Percentiles rank a stretch among this genome's conserved stretches.
phyloP scores from a whole-genome alignment of 2,888 invertebrate species.

The Lypha dubia region DNA sequence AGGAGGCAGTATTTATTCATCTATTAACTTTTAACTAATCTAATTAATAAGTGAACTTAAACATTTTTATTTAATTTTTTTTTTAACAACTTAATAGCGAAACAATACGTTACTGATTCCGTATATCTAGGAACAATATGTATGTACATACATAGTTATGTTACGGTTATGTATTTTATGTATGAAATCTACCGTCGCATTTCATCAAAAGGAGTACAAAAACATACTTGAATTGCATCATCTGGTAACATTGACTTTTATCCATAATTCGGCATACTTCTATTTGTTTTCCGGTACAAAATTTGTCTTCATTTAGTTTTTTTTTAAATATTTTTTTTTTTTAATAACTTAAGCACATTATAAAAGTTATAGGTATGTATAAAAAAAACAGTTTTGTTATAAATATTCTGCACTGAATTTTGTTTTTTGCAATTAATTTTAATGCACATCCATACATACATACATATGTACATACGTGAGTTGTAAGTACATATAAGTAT shows the following conservation, averaged over 20 bases:
- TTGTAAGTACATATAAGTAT: too few species aligned
- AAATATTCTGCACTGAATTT: not conserved
- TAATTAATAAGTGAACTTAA: not conserved
- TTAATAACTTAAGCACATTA: not conserved
- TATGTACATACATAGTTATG: not conserved
- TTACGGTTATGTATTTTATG: slow-evolving; percentile 30
- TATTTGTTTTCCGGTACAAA: slow-evolving; percentile 37
- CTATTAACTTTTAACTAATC: slow-evolving; percentile 1
- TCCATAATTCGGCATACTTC: not conserved
- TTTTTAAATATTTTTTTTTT: not conserved
- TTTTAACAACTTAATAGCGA: not conserved
- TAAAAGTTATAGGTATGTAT: not conserved
- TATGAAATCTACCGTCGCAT: not conserved
- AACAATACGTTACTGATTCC: not conserved
- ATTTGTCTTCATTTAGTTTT: not conserved
- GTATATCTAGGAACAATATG: not conserved
- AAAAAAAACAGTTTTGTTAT: not conserved
- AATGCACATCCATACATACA: not conserved
- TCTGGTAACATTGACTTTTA: slow-evolving; percentile 51
- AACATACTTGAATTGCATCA: not conserved
- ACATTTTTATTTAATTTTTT: not conserved
- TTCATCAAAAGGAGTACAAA: slow-evolving; percentile 18
- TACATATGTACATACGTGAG: not conserved
- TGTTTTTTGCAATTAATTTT: not conserved
- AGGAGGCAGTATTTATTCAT: not conserved